These are phyloP conservation scores for Drosophila nigromelanica DNA, from an alignment of 1,140 invertebrate genomes.

Conservation along the genomic window DNA sequence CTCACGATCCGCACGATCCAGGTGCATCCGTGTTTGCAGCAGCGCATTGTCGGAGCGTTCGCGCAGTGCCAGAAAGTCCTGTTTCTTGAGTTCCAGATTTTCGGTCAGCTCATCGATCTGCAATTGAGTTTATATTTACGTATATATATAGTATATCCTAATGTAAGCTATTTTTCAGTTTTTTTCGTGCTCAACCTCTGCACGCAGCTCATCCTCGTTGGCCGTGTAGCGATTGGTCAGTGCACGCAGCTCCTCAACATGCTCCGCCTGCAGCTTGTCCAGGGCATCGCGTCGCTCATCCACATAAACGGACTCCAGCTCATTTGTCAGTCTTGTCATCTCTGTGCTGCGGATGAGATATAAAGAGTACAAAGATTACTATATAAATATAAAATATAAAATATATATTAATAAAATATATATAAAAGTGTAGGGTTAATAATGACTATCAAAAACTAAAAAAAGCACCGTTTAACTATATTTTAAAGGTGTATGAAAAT, in stretches of 20 bases:
- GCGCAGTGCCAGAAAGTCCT: constrained; percentile 76
- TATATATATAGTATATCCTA: too few relatives aligned
- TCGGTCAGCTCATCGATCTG: constrained; percentile 86
- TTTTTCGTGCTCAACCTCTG: constrained; percentile 83
- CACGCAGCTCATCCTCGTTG: constrained; percentile 85
- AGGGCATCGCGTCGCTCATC: constrained; percentile 86
- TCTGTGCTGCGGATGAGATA: constrained; percentile 82
- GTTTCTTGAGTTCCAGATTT: constrained; percentile 85
- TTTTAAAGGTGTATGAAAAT: too few relatives aligned
- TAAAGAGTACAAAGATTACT: neutral
- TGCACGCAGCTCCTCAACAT: constrained; percentile 84
- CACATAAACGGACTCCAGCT: constrained; percentile 86
- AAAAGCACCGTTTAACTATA: too few relatives aligned
- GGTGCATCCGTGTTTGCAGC: constrained; percentile 82
- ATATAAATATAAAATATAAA: neutral
- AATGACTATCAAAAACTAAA: too few relatives aligned
- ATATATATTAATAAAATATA: neutral
- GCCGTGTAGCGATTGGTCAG: constrained; percentile 85
- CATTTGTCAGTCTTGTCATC: constrained; percentile 86
- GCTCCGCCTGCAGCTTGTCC: constrained; percentile 84
- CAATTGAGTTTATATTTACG: too few relatives aligned
- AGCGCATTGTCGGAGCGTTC: constrained; percentile 77
- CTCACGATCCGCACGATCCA: constrained; percentile 81
- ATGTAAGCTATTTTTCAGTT: neutral
- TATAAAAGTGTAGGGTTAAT: constrained; percentile 41